Evolutionary conservation across 2,797 vertebrate species (phyloP), one percentile per base, ranked within the genome.

Genomic region (Danio tinwini): DNA sequence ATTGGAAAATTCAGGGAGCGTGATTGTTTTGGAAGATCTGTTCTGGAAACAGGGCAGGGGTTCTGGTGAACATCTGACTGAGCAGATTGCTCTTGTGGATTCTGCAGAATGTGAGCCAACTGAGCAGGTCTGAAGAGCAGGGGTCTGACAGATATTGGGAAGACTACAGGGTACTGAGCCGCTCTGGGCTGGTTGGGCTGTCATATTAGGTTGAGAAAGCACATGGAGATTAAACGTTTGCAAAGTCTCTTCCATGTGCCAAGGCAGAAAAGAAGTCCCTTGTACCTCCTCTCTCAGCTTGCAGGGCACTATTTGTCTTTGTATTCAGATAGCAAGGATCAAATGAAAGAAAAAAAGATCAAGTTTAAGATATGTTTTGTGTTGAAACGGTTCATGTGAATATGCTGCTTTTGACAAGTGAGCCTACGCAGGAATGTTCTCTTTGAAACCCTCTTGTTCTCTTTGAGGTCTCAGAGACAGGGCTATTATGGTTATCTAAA

Each of bases 11-110:
- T 21, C n/a, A 39, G 14, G 7, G 17, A 8, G 45, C 39, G 17
- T 56, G 65, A 49, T 86, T n/a, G 21, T 59, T 73, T 58, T 58
- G 53, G 40, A 73, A 29, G 70, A 87, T 85, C 17, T 61, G 85
- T 86, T 84, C 84, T 84, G 85, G 78, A 85, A 90, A 86, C 81
- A 49, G 80, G 88, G 88, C 88, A 91, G 90, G 90, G 90, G 88
- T 89, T 90, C 82, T 86, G 87, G 81, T 86, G 87, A 91, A 92
- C 91, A 92, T 91, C 88, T 88, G 90, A 93, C 85, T 87, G 89
- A 91, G 90, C 92, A 93, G 89, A 91, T 90, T 89, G 90, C 89
- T 88, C 89, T 89, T 84, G 86, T 83, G 85, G 90, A 88, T 86
- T 89, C 78, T 85, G 82, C 44, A 50, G 39, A 58, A 56, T 1